Base-by-base conservation (phyloP, 2,888 invertebrate genomes). In the Brenthis ino region DNA sequence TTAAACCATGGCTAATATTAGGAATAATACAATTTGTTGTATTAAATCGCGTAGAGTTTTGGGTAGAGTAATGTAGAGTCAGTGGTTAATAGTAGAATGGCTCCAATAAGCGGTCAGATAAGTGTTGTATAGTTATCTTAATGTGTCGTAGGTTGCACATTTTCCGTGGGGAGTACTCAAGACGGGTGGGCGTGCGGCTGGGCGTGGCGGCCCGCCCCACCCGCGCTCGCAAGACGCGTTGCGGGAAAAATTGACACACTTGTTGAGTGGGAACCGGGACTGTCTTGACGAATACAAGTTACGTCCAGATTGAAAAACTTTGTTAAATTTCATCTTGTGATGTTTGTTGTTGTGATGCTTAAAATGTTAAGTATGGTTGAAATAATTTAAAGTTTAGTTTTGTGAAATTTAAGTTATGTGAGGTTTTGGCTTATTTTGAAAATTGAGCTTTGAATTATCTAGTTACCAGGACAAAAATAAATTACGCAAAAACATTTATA, bases 121-220 rank as follows among this genome's bases (percentile, higher is more conserved):
- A 14, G 11, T 51, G 8, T 53, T 3, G 14, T 43, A 63, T 53
- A 14, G 20, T 54, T 16, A 51, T 61, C 33, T 61, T 63, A 53
- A 20, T 58, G 65, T 65, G 50, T 16, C 4, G 16, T 37, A 63
- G 43, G 58, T 57, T 56, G 56, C 60, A 65, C 65, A 72, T 74
- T 72, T 73, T 69, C 61, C 70, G 63, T 54, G 64, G 72, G 74
- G 74, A 69, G 74, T 70, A 57, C 75, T 77, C 57, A 77, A 87
- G 87, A 85, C 76, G 72, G 72, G 81, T 83, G 87, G 91, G 91
- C 91, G 91, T 89, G 83, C 76, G 78, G 76, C 82, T 86, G 86
- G 90, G 90, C 90, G 91, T 82, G 86, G 82, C 85, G 80, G 63
- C 72, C 72, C 77, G 79, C 76, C 74, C 86, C 91, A 87, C 60